These are phyloP conservation scores for Euzophera pinguis DNA, from an alignment of 2,888 invertebrate species.

Conservation along the genomic window DNA sequence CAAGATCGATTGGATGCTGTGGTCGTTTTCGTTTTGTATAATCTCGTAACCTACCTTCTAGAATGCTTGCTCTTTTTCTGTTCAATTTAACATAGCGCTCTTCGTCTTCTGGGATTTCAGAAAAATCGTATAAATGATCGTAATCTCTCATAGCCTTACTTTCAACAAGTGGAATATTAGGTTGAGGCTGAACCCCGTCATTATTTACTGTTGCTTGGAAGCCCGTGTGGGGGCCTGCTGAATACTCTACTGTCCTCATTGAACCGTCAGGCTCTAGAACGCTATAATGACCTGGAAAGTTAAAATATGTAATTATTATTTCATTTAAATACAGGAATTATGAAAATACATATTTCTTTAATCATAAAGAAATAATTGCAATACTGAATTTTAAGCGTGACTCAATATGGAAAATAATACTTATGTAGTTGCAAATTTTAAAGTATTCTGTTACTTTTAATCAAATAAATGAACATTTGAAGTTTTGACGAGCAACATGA, in stretches of 20 bases:
- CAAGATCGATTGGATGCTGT: slow-evolving; percentile 51
- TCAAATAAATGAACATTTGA: no score
- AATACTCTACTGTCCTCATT: slow-evolving; percentile 80
- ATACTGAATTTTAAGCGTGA: no score
- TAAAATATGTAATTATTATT: not conserved
- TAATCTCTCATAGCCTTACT: slow-evolving; percentile 60
- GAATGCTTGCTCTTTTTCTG: slow-evolving; percentile 45
- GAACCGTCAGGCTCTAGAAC: slow-evolving; percentile 84
- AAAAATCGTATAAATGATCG: slow-evolving; percentile 55
- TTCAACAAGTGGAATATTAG: slow-evolving; percentile 31
- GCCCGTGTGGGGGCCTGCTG: slow-evolving; percentile 77
- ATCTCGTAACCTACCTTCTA: slow-evolving; percentile 50
- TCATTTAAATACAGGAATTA: not conserved
- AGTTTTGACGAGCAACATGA: no score
- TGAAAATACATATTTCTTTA: no score
- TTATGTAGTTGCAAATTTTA: no score
- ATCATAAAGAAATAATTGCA: no score
- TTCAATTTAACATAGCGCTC: slow-evolving; percentile 35
- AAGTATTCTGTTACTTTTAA: no score
- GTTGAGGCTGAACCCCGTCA: slow-evolving; percentile 43
- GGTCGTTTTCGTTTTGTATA: slow-evolving; percentile 47
- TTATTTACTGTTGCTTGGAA: slow-evolving; percentile 80
- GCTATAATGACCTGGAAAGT: slow-evolving; percentile 79
- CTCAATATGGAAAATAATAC: no score
- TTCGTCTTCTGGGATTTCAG: slow-evolving; percentile 53